A percentile compares a stretch with the other conserved stretches of the same genome.
Conservation (phyloP, 2,888 invertebrate species). For the Ormyrus thymus region DNA sequence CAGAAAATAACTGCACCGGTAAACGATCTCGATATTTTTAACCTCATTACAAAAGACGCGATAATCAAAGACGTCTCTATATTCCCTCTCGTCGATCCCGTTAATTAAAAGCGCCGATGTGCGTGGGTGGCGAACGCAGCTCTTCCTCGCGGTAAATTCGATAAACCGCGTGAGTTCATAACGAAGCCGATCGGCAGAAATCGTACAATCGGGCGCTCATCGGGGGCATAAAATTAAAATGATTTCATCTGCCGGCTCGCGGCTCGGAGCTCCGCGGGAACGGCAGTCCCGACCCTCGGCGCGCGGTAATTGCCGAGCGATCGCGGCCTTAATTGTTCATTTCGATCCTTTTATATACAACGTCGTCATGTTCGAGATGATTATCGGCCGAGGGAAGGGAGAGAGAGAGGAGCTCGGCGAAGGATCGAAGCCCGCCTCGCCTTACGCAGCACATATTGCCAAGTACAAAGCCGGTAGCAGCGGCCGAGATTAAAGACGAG, state of each 20-base stretch:
- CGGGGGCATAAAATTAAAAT: constrained; percentile 41
- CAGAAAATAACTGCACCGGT: too few relatives aligned
- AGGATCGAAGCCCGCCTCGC: constrained; percentile 13
- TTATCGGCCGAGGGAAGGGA: constrained; percentile 32
- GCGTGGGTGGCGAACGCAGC: constrained; percentile 24
- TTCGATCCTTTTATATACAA: constrained; percentile 37
- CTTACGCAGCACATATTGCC: constrained; percentile 49
- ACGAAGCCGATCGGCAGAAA: neutral
- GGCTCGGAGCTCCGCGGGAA: too few relatives aligned
- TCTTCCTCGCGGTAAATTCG: constrained; percentile 9
- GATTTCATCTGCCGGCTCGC: constrained; percentile 9
- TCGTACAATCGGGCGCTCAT: neutral
- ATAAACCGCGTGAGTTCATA: constrained; percentile 17
- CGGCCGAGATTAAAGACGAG: constrained; percentile 50
- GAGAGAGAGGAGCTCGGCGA: constrained; percentile 9
- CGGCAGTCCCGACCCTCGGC: constrained; percentile 1
- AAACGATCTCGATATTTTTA: too few relatives aligned
- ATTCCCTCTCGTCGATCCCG: too few relatives aligned
- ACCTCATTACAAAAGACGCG: too few relatives aligned
- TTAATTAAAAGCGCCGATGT: too few relatives aligned
- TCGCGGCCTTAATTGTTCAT: constrained; percentile 49
- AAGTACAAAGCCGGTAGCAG: constrained; percentile 47
- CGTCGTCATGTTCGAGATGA: constrained; percentile 51
- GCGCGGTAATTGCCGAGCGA: constrained; percentile 42
- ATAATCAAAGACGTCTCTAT: too few relatives aligned